These are phyloP conservation scores for Sarcophaga caerulescens DNA, from an alignment of 2,888 invertebrate genomes.

Conservation along the genomic window DNA sequence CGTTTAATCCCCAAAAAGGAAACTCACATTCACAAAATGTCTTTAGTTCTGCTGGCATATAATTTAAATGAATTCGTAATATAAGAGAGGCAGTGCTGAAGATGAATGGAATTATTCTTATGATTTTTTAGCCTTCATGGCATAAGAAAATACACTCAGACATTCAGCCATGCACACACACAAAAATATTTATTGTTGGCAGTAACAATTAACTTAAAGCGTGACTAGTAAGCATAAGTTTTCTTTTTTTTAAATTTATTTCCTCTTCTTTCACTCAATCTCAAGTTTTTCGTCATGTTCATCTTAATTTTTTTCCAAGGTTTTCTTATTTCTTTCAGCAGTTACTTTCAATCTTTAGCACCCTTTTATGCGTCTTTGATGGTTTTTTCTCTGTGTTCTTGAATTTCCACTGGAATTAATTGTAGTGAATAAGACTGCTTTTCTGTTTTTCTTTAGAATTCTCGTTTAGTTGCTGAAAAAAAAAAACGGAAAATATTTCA, in stretches of 20 bases:
- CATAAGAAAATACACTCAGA: slow-evolving; percentile 47
- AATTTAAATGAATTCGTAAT: too few species aligned
- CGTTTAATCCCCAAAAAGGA: background rate
- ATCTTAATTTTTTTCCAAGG: background rate
- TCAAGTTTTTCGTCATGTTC: background rate
- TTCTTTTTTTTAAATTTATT: slow-evolving; percentile 18
- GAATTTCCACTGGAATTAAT: slow-evolving; percentile 51
- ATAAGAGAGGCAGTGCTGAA: too few species aligned
- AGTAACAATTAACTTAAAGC: slow-evolving; percentile 64
- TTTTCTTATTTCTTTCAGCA: slow-evolving; percentile 1
- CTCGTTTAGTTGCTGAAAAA: slow-evolving; percentile 13
- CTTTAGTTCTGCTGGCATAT: background rate
- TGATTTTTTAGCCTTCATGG: slow-evolving; percentile 32
- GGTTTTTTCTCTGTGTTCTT: background rate
- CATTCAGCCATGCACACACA: slow-evolving; percentile 53
- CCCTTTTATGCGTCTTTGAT: background rate
- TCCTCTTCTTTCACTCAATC: background rate
- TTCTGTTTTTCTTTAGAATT: background rate
- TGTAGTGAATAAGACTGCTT: slow-evolving; percentile 48
- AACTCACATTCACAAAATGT: background rate
- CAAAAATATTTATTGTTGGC: slow-evolving; percentile 52
- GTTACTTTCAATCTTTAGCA: background rate
- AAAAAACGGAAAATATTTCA: background rate
- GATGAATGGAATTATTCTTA: background rate
- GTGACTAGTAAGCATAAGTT: slow-evolving; percentile 65